phyloP scores from a whole-genome alignment of 2,888 invertebrate genomes.

The Labia minor region DNA sequence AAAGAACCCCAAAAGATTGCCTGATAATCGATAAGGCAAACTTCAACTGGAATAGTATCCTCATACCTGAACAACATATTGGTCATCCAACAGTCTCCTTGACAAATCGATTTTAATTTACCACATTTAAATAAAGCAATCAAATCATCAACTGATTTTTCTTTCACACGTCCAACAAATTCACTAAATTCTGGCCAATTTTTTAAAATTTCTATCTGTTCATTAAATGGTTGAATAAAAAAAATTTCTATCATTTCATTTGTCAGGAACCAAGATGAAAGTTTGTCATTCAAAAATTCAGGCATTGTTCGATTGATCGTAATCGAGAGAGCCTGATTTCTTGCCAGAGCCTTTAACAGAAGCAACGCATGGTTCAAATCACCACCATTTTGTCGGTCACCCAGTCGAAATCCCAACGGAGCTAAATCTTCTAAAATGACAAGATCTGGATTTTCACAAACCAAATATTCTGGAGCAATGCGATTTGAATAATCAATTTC shows the following conservation, averaged over 20 bases:
- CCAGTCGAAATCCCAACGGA: neutral
- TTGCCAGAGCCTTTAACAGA: neutral
- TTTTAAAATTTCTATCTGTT: neutral
- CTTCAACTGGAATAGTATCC: no score
- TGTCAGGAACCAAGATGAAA: no score
- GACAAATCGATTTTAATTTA: no score
- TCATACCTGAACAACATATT: no score
- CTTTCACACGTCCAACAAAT: neutral
- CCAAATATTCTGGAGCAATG: neutral
- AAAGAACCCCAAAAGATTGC: no score
- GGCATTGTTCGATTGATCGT: neutral
- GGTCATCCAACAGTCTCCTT: no score
- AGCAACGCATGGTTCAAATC: slow-evolving; percentile 9
- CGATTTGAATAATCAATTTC: no score
- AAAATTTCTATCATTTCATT: neutral
- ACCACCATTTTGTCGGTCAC: no score
- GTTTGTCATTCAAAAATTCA: no score
- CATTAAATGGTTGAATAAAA: neutral
- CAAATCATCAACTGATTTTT: neutral
- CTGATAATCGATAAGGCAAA: no score
- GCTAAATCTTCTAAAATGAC: slow-evolving; percentile 2
- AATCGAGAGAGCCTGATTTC: slow-evolving; percentile 15
- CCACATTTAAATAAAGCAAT: no score
- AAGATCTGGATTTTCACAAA: neutral
- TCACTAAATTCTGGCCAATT: slow-evolving; percentile 18